Evolutionary conservation across 2,797 vertebrate genomes (phyloP), one percentile per base, ranked within the genome.

Genomic region (Orientallactaga sibirica): DNA sequence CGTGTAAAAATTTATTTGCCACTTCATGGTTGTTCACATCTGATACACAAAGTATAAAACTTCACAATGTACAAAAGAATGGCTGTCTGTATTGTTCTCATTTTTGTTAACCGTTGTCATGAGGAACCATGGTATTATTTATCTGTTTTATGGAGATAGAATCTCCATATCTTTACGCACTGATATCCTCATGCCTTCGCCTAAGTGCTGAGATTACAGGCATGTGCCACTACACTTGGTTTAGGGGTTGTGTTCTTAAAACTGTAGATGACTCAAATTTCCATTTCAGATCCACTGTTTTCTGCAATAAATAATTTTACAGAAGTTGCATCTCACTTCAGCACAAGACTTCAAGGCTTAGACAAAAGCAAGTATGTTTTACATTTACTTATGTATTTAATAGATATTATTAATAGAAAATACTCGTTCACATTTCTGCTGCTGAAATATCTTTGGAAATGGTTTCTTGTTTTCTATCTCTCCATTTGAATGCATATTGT

Each of bases 221-320:
- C 25, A 48, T 43, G 15, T 43, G 6, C 11, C 18, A 41, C 2
- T 12, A 2, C 20, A 12, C 27, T 3, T 71, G 14, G 18, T 62
- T 89, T 71, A 48, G 7, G 80, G 71, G 61, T 16, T 2, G 25
- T 61, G 25, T 43, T 61, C 33, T 80, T n/a, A 79, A 96, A 94
- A 8, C 18, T 74, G 86, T 89, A 70, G 19, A n/a, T 86, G 20
- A 19, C 88, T 75, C 48, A 15, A 4, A 92, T 84, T 97, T 96
- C 67, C 87, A 61, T 96, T 98, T 86, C 93, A 99, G 99, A 98
- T 92, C 97, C 99, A n/a, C 98, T 99, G 33, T 99, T 99, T 97
- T 99, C 99, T 97, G 99, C 99, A 5, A 98, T 98, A 89, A 92
- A 98, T 15, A 99, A 99, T 97, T 99, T 99, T 97, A 99, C 99